Evolutionary conservation across 2,797 vertebrate genomes (phyloP).

Genomic region (Falco novaeseelandiae): DNA sequence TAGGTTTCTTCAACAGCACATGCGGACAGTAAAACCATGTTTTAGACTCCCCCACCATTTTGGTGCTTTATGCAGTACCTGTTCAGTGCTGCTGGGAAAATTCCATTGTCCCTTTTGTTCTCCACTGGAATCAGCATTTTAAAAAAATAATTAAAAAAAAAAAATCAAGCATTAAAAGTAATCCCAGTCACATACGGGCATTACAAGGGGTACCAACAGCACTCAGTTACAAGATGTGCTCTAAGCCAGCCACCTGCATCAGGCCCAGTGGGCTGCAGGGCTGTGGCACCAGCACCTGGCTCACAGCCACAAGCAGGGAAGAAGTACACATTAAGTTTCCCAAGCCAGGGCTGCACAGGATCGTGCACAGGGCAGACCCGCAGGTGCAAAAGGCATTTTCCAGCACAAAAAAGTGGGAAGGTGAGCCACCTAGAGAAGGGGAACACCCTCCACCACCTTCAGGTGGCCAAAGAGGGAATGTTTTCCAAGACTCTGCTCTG

Average conservation of each 20-base stretch:
- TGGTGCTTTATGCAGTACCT: not conserved
- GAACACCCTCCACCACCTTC: not conserved
- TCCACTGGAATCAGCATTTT: accelerated
- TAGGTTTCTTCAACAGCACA: not conserved
- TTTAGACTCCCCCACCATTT: not conserved
- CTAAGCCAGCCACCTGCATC: not conserved
- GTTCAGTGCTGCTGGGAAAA: not conserved
- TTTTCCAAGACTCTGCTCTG: not conserved
- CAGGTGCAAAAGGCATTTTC: not conserved
- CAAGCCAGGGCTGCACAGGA: not conserved
- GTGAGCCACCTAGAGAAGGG: not conserved
- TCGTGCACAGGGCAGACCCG: accelerated
- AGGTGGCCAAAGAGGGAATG: not conserved
- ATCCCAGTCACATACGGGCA: accelerated
- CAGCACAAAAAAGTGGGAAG: not conserved
- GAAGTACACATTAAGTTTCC: accelerated
- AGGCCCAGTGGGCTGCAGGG: accelerated
- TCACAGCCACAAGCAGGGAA: accelerated
- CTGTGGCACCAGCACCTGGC: not conserved
- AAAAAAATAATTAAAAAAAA: not conserved
- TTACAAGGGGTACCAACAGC: not conserved
- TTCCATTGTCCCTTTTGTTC: not conserved
- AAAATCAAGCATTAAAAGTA: not conserved
- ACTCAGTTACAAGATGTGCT: accelerated
- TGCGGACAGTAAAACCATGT: accelerated